These are phyloP conservation scores for Microtus montanus DNA, from an alignment of 2,113 vertebrate genomes.

Conservation along the genomic window DNA sequence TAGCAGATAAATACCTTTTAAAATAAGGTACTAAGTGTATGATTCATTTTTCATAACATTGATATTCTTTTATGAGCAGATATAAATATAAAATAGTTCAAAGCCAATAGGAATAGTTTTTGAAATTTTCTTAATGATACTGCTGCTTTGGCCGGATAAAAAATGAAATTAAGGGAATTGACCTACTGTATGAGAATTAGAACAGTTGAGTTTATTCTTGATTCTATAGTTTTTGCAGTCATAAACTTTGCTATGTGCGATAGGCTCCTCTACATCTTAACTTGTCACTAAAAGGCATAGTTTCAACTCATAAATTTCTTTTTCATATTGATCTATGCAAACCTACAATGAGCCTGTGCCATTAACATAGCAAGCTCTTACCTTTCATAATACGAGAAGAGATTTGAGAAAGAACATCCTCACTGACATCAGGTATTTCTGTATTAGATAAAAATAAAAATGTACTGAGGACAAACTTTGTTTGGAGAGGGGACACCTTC, in stretches of 20 bases:
- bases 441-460: constrained; percentile 24
- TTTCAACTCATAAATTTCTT: background rate
- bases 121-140: constrained; percentile 38
- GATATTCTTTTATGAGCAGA: constrained; percentile 36
- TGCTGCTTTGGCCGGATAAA: constrained; percentile 38
- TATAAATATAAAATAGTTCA: constrained; percentile 34
- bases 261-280: constrained; percentile 18
- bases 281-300: background rate
- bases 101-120: constrained; percentile 11
- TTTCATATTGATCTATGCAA: constrained; percentile 5
- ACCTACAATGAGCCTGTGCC: constrained; percentile 1
- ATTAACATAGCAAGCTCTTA: constrained; percentile 31
- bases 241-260: constrained; percentile 1
- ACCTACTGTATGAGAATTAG: constrained; percentile 9
- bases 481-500: too few relatives aligned
- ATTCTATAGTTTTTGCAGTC: constrained; percentile 16
- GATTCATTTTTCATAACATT: constrained; percentile 42
- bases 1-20: background rate
- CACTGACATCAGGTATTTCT: background rate
- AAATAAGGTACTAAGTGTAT: constrained; percentile 35
- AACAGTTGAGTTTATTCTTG: constrained; percentile 18
- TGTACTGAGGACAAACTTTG: background rate
- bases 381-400: constrained; percentile 2
- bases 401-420: constrained; percentile 20
- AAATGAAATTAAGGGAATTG: constrained; percentile 39